Conservation (phyloP, 1,140 invertebrate genomes). For the Drosophila subobscura region DNA sequence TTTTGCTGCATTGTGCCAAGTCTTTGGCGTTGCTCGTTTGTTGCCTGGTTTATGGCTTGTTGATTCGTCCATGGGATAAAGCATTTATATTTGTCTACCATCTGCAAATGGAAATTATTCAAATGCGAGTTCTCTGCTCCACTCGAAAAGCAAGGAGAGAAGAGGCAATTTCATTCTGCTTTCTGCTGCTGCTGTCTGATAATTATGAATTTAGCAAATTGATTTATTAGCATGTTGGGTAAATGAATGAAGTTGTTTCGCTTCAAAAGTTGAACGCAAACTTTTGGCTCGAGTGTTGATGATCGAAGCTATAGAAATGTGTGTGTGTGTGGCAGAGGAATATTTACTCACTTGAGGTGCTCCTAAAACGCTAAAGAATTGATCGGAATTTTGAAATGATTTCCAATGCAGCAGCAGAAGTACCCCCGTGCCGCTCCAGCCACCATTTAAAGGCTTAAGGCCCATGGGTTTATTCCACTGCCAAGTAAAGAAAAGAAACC, state of each 20-base stretch:
- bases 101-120: conserved; percentile 43
- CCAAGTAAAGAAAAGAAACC: neutral
- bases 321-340: too few species aligned
- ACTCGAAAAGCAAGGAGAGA: neutral
- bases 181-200: neutral
- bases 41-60: conserved; percentile 70
- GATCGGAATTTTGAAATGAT: too few species aligned
- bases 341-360: too few species aligned
- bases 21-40: conserved; percentile 44
- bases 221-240: conserved; percentile 12
- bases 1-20: conserved; percentile 40
- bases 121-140: conserved; percentile 15
- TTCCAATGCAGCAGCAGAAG: neutral
- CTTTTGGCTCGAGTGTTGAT: too few species aligned
- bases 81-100: conserved; percentile 53
- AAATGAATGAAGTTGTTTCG: neutral
- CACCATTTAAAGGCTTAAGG: conserved; percentile 43
- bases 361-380: too few species aligned
- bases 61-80: conserved; percentile 66
- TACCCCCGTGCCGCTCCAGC: neutral
- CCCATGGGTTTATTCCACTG: conserved; percentile 35
- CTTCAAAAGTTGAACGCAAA: too few species aligned
- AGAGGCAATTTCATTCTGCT: too few species aligned
- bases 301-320: too few species aligned
- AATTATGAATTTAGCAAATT: conserved; percentile 36